Evolutionary conservation across 2,113 vertebrate species (phyloP).

Genomic region (Psittacula cyanocephala): DNA sequence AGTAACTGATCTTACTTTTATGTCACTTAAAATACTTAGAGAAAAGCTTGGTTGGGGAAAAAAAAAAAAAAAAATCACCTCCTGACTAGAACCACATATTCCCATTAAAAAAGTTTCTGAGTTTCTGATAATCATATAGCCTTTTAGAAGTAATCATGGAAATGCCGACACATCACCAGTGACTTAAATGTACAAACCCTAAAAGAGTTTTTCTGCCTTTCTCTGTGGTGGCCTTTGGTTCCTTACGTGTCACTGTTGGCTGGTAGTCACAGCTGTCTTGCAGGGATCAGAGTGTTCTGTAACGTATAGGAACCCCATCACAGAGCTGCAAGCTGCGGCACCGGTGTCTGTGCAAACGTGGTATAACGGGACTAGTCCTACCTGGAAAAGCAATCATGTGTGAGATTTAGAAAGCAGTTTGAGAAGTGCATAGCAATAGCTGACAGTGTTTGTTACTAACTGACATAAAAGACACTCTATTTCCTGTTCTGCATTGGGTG

Average conservation of each 20-base stretch:
- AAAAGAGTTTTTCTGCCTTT: rapidly evolving
- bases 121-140: not conserved
- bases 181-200: rapidly evolving
- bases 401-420: not conserved
- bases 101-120: not conserved
- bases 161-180: not conserved
- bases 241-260: rapidly evolving
- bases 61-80: not conserved
- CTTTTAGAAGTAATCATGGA: not conserved
- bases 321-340: rapidly evolving
- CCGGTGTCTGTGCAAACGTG: rapidly evolving
- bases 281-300: not conserved
- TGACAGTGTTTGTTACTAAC: not conserved
- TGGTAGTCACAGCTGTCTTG: not conserved
- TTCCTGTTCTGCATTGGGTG: not conserved
- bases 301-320: not conserved
- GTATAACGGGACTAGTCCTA: not conserved
- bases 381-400: not conserved
- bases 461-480: not conserved
- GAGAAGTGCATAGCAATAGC: not conserved
- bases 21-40: not conserved
- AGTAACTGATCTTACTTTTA: not conserved
- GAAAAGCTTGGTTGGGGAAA: not conserved
- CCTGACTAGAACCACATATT: not conserved
- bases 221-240: not conserved